Conservation (phyloP, 2,797 vertebrate genomes). For the Acanthopagrus latus region DNA sequence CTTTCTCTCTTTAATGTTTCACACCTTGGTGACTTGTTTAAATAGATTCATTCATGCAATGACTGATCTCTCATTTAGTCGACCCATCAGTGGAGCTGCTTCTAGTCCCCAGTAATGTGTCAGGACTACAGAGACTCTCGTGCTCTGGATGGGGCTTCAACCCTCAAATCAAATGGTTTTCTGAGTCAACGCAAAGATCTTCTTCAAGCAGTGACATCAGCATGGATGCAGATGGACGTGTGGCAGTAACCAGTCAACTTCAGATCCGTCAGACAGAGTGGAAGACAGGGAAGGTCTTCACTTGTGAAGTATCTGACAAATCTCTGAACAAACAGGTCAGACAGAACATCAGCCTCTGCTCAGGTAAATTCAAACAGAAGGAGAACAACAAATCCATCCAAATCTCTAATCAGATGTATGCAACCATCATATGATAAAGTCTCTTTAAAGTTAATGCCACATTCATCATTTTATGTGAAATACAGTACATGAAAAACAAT, state of each 20-base stretch:
- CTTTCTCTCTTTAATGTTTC: background rate
- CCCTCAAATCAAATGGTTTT: conserved; percentile 71
- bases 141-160: conserved; percentile 73
- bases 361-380: conserved; percentile 64
- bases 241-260: conserved; percentile 68
- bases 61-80: conserved; percentile 37
- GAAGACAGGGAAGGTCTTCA: conserved; percentile 35
- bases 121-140: conserved; percentile 51
- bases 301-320: background rate
- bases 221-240: conserved; percentile 58
- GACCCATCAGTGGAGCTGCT: conserved; percentile 66
- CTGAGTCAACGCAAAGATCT: background rate
- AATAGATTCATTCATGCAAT: background rate
- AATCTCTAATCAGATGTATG: too few relatives aligned
- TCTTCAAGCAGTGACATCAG: background rate
- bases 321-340: background rate
- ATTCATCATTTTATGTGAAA: too few relatives aligned
- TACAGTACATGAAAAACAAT: too few relatives aligned
- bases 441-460: too few relatives aligned
- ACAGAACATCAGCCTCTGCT: background rate
- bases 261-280: conserved; percentile 58
- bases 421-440: too few relatives aligned
- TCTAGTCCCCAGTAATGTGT: too few relatives aligned
- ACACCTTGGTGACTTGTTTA: background rate
- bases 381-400: too few relatives aligned